Evolutionary conservation across 2,113 vertebrate genomes (phyloP), one percentile per base, ranked within the genome.

Genomic region (Eulemur rufifrons): DNA sequence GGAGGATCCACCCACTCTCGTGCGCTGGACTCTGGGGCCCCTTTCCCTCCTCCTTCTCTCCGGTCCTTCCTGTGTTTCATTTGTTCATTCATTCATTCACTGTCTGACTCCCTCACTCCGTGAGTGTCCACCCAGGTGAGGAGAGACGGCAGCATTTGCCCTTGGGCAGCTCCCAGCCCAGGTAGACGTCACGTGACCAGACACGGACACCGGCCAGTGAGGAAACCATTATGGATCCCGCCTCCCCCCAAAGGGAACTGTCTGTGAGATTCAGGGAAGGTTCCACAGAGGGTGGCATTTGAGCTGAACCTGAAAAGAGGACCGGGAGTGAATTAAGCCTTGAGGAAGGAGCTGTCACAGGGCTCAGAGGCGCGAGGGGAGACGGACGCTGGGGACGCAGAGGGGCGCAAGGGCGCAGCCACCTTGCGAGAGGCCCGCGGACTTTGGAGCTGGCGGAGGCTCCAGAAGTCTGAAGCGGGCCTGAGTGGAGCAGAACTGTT

Each of bases 161-260:
- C 9, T 77, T 25, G 47, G 63, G 47, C 17, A 32, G 32, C 20
- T 77, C 13, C 77, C 20, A 25, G 39, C n/a, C 18, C n/a, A 29
- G 32, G 4, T 0, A 15, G 3, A 37, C 45, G 45, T 29, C 11
- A 27, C 2, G 27, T 0, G 5, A 63, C 37, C 0, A 42, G 56
- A 50, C 20, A 39, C 29, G 84, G 76, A 69, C 6, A 59, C 5
- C 56, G 21, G 37, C 6, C 77, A 59, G 4, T 14, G 77, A 61
- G 23, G 10, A 83, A 74, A 54, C 52, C 6, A 20, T 27, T 8
- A 23, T 0, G 21, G 17, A n/a, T 20, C 10, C n/a, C n/a, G n/a
- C n/a, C n/a, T n/a, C n/a, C 1, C 50, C 27, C 3, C 0, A 6
- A 86, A 78, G 2, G 37, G 14, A 54, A 12, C 27, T 29, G 74